Percentiles rank a stretch among this genome's conserved stretches.
phyloP scores from a whole-genome alignment of 2,113 vertebrate genomes.

The Eclectus roratus region DNA sequence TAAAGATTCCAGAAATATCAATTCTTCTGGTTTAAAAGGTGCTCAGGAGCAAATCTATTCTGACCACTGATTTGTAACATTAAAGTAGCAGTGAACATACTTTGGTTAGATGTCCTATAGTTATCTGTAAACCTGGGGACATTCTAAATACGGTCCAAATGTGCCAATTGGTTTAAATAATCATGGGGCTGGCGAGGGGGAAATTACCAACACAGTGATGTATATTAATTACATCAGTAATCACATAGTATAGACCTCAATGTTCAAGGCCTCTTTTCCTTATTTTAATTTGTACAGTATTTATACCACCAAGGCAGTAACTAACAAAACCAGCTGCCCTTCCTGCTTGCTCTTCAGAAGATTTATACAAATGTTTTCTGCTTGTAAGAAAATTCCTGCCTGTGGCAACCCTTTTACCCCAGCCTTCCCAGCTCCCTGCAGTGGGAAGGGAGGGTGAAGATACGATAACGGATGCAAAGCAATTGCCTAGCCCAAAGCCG shows the following conservation, averaged over 20 bases:
- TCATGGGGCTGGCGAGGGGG: not conserved
- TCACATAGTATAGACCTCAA: not conserved
- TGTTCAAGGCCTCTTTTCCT: not conserved
- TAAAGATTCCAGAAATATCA: not conserved
- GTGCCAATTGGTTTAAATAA: not conserved
- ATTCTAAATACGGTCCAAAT: not conserved
- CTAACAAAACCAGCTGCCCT: not conserved
- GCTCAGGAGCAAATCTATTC: not conserved
- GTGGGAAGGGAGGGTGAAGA: not conserved
- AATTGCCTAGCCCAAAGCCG: not conserved
- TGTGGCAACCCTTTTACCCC: fast-evolving
- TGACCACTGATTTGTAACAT: not conserved
- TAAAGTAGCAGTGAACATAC: not conserved
- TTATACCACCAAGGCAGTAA: not conserved
- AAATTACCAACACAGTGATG: not conserved
- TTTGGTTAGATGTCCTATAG: not conserved
- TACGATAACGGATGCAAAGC: fast-evolving
- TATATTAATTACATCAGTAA: not conserved
- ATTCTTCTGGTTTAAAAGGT: conserved; percentile 10
- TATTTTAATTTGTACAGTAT: not conserved
- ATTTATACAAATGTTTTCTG: not conserved
- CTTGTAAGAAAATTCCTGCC: not conserved
- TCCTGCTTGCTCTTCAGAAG: not conserved
- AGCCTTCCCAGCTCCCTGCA: not conserved
- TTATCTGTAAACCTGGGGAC: not conserved